A percentile compares a stretch with the other conserved stretches of the same genome.
Evolutionary conservation across 2,113 vertebrate genomes (phyloP).

Genomic region (Salvator merianae): DNA sequence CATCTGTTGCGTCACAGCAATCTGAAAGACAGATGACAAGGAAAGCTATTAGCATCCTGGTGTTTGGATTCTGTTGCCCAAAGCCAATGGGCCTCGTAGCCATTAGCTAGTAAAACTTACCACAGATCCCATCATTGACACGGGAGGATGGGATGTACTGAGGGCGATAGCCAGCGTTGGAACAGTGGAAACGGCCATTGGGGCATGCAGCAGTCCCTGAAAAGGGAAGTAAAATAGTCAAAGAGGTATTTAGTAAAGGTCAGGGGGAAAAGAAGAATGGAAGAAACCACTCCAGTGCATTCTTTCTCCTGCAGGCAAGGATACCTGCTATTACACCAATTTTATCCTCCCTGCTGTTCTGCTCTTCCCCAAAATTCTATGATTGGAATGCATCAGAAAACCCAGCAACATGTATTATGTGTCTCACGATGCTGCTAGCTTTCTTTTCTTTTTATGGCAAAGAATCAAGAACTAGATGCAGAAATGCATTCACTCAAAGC

Average conservation of each 20-base stretch:
- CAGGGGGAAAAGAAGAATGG: no score
- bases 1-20: conserved; percentile 91
- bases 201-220: conserved; percentile 89
- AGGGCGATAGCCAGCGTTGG: conserved; percentile 84
- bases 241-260: neutral
- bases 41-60: neutral
- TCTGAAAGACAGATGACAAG: conserved; percentile 66
- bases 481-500: neutral
- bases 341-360: neutral
- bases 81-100: neutral
- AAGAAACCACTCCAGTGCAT: no score
- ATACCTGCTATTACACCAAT: neutral
- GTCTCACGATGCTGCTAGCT: no score
- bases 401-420: neutral
- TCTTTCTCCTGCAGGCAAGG: no score
- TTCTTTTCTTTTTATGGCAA: neutral
- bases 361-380: neutral
- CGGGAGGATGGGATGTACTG: conserved; percentile 85
- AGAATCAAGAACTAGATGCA: neutral
- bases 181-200: conserved; percentile 88
- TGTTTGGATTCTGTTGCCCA: rapidly evolving
- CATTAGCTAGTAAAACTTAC: conserved; percentile 65
- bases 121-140: conserved; percentile 90
- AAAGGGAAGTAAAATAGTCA: neutral
- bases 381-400: neutral